These are phyloP conservation scores for Setophaga coronata DNA, from an alignment of 2,113 vertebrate species.

Conservation along the genomic window DNA sequence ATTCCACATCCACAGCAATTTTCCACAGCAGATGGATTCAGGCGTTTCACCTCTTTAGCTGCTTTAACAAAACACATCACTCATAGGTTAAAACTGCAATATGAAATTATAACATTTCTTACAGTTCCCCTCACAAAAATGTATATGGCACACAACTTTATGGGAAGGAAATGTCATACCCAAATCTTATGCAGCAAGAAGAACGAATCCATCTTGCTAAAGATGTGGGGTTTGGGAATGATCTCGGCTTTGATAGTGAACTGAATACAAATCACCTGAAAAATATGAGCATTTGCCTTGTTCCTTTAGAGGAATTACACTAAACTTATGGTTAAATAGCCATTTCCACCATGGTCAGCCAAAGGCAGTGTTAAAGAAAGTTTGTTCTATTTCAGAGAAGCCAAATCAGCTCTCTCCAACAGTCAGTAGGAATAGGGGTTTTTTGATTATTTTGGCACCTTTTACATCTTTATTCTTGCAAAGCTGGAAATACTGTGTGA, in stretches of 20 bases:
- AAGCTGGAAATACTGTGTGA: background rate
- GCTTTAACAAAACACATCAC: background rate
- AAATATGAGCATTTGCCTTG: background rate
- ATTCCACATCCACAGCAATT: background rate
- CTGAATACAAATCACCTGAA: background rate
- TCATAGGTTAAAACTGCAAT: background rate
- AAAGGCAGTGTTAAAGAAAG: background rate
- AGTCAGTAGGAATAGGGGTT: rapidly evolving
- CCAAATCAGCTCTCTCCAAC: background rate
- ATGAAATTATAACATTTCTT: background rate
- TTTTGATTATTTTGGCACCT: background rate
- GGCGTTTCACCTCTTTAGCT: background rate
- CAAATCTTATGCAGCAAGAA: background rate
- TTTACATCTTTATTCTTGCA: background rate
- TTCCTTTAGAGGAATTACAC: background rate
- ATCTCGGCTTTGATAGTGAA: background rate
- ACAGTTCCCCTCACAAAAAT: background rate
- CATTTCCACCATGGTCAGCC: background rate
- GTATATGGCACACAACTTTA: background rate
- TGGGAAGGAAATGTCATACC: background rate
- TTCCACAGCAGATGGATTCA: background rate
- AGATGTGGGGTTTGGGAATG: background rate
- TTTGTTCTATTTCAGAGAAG: background rate
- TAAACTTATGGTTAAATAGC: background rate
- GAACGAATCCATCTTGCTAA: rapidly evolving